Evolutionary conservation across 2,797 vertebrate species (phyloP).

Genomic region (Gila robusta): DNA sequence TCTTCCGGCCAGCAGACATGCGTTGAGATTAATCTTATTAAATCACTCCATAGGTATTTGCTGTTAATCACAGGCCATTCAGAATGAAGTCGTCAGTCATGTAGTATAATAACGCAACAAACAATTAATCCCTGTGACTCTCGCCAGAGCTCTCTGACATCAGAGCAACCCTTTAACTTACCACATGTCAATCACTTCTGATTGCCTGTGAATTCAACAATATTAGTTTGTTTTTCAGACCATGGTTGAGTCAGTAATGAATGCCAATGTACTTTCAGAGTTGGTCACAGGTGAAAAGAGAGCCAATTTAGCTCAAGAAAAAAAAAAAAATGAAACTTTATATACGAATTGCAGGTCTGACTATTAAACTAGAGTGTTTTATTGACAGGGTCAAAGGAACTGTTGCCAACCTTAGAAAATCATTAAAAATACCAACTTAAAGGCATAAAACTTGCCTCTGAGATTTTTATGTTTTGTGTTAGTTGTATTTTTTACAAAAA

Average conservation of each 20-base stretch:
- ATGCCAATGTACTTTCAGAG: slow-evolving; percentile 4
- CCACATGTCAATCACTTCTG: slow-evolving; percentile 30
- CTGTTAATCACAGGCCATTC: slow-evolving; percentile 38
- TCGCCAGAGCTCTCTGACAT: slow-evolving; percentile 10
- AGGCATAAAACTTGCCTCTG: background rate
- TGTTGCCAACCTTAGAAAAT: background rate
- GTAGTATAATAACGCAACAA: slow-evolving; percentile 12
- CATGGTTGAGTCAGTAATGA: slow-evolving; percentile 20
- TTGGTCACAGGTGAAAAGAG: background rate
- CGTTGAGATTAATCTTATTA: background rate
- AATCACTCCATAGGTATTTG: background rate
- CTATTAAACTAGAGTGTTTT: background rate
- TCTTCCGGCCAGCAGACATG: background rate
- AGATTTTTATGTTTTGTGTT: background rate
- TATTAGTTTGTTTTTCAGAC: slow-evolving; percentile 15
- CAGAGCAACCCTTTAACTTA: slow-evolving; percentile 7
- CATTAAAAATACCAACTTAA: slow-evolving; percentile 6
- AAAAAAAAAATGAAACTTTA: no score
- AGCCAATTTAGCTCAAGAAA: slow-evolving; percentile 21
- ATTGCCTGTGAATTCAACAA: slow-evolving; percentile 22
- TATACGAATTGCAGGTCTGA: background rate
- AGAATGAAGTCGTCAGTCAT: background rate
- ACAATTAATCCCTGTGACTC: slow-evolving; percentile 25
- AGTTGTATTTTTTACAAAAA: background rate
- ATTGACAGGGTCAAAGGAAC: slow-evolving; percentile 12